Conservation (phyloP, 2,797 vertebrate species). For the Myotis pilosus region DNA sequence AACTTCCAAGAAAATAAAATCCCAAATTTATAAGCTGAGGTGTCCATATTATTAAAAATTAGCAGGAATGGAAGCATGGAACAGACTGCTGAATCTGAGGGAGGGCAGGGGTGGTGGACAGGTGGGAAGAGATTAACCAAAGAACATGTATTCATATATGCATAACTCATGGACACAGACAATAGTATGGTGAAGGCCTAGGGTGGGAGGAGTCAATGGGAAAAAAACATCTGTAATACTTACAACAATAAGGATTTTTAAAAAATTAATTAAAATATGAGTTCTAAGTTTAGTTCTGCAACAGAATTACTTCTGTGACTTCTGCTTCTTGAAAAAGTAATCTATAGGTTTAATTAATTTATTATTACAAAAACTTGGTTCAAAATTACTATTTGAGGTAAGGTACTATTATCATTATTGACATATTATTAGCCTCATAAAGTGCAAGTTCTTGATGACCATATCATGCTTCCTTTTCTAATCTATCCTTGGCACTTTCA, state of each 20-base stretch:
- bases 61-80: not conserved
- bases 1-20: constrained; percentile 18
- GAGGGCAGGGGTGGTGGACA: too few species aligned
- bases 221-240: too few species aligned
- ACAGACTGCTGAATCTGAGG: too few species aligned
- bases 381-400: not conserved
- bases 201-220: too few species aligned
- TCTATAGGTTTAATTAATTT: not conserved
- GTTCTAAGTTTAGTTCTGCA: not conserved
- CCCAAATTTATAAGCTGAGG: not conserved
- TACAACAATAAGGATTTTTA: too few species aligned
- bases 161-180: too few species aligned
- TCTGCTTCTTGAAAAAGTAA: constrained; percentile 17
- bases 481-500: not conserved
- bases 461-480: not conserved
- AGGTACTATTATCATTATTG: not conserved
- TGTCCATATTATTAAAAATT: not conserved
- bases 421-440: not conserved
- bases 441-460: not conserved
- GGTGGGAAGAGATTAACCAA: too few species aligned
- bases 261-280: constrained; percentile 15
- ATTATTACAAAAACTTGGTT: not conserved
- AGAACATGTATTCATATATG: too few species aligned
- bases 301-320: not conserved
- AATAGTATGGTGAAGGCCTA: too few species aligned